A percentile compares a stretch with the other conserved stretches of the same genome.
Conservation (phyloP, 1,140 invertebrate species). For the Piezodorus guildinii region DNA sequence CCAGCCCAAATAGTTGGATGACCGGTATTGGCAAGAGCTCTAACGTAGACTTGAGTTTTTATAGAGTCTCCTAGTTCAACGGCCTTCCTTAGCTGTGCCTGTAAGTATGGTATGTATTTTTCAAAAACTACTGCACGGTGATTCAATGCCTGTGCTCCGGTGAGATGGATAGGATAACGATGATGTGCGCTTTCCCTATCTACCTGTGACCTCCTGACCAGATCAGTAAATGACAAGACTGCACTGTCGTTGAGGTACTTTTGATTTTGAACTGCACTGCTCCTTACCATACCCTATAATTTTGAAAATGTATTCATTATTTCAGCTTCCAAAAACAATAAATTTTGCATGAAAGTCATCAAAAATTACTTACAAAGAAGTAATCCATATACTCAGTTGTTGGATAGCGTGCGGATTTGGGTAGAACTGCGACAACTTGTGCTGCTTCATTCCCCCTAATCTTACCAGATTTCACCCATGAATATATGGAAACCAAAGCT, state of each 20-base stretch:
- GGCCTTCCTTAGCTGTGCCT: constrained; percentile 38
- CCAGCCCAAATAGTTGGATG: constrained; percentile 44
- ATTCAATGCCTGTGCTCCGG: constrained; percentile 39
- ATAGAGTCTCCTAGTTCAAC: constrained; percentile 37
- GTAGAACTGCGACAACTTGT: constrained; percentile 38
- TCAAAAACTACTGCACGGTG: constrained; percentile 35
- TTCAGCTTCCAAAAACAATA: too few species aligned
- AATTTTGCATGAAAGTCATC: background rate
- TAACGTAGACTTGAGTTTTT: constrained; percentile 45
- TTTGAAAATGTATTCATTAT: background rate
- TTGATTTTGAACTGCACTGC: constrained; percentile 37
- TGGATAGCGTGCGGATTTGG: constrained; percentile 42
- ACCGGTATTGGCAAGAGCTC: constrained; percentile 47
- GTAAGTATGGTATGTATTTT: constrained; percentile 45
- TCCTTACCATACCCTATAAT: constrained; percentile 37
- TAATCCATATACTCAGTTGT: constrained; percentile 46
- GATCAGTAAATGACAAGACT: constrained; percentile 41
- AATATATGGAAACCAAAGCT: constrained; percentile 44
- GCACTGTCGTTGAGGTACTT: constrained; percentile 38
- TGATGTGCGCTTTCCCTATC: constrained; percentile 40
- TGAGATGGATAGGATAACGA: constrained; percentile 48
- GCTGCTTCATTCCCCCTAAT: constrained; percentile 42
- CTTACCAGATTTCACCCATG: constrained; percentile 44
- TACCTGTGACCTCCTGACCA: constrained; percentile 44
- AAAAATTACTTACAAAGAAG: constrained; percentile 40